These are phyloP conservation scores for Hydrochoerus hydrochaeris DNA, from an alignment of 2,113 vertebrate genomes.

Conservation along the genomic window DNA sequence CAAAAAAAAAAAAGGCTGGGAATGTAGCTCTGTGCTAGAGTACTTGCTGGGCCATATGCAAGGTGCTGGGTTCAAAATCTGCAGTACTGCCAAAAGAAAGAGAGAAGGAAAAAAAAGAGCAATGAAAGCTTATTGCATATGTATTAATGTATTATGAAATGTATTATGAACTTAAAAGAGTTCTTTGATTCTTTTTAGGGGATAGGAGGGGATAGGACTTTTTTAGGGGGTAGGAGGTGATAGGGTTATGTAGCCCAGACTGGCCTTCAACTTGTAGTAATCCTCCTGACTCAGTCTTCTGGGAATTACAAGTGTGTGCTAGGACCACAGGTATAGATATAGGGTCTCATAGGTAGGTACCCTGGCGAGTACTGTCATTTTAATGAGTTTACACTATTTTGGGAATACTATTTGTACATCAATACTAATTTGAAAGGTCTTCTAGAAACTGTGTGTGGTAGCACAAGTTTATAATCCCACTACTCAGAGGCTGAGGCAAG, in stretches of 20 bases:
- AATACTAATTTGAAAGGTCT: slow-evolving; percentile 48
- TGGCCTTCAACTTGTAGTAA: background rate
- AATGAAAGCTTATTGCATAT: background rate
- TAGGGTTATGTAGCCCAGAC: background rate
- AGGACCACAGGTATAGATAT: background rate
- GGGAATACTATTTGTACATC: slow-evolving; percentile 27
- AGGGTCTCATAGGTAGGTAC: too few relatives aligned
- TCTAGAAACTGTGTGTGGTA: background rate
- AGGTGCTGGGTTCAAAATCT: background rate
- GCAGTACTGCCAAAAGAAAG: background rate
- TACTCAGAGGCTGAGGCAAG: background rate
- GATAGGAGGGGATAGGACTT: background rate
- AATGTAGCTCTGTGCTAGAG: background rate
- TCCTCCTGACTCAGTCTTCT: background rate
- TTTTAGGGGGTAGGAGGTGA: background rate
- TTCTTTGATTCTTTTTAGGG: background rate
- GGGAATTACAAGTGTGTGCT: background rate
- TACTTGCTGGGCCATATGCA: background rate
- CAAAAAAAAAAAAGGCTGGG: background rate
- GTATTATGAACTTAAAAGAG: background rate
- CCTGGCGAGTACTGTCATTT: background rate
- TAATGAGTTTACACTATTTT: slow-evolving; percentile 43
- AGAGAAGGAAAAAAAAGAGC: background rate
- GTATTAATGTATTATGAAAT: background rate
- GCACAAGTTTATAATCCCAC: background rate